Base-by-base conservation (phyloP, 2,888 invertebrate genomes). In the Cryptus viduatorius region DNA sequence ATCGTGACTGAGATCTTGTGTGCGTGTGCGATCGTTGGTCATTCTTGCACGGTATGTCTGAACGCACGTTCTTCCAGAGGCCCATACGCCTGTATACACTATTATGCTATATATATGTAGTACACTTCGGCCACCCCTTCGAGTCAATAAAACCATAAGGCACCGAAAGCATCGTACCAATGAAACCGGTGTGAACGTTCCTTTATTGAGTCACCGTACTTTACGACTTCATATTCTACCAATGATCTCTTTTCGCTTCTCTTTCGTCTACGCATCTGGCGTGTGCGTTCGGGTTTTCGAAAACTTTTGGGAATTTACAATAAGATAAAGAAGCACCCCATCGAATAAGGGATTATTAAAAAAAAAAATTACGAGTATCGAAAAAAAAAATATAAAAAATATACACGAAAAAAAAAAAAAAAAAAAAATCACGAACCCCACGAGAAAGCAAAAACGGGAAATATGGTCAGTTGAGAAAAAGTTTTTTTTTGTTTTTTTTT, bases 211-310 rank as follows among this genome's bases (percentile, higher is more conserved):
- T 80, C 80, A 84, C 68, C 80, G 53, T 78, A 78, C 65, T 81
- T 84, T 81, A 81, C 80, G 81, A 81, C 72, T 84, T 78, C 73
- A 84, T 84, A 78, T 78, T 73, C 64, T 24, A 77, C 14, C 53
- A 73, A 81, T 78, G 42, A 53, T 84, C 68, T 84, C 77, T 84
- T 73, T 44, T 56, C 48, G 31, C 77, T 61, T 67, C 56, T 44
- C 37, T 8, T 72, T 65, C 56, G 37, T 46, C 46, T 50, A 42
- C 42, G 24, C 19, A 19, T 48, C 31, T 46, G 10, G 3, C 19
- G 19, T 71, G 37, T 31, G 24, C 29, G 48, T 76, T 14, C 7
- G 31, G 12, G 2, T 59, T 29, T 65, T 24, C 5, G 59, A 37
- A 48, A 69, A 42, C 59, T 48, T 31, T 24, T 37, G 37, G 37